phyloP scores from a whole-genome alignment of 2,888 invertebrate species.

The Acholoe squamosa region DNA sequence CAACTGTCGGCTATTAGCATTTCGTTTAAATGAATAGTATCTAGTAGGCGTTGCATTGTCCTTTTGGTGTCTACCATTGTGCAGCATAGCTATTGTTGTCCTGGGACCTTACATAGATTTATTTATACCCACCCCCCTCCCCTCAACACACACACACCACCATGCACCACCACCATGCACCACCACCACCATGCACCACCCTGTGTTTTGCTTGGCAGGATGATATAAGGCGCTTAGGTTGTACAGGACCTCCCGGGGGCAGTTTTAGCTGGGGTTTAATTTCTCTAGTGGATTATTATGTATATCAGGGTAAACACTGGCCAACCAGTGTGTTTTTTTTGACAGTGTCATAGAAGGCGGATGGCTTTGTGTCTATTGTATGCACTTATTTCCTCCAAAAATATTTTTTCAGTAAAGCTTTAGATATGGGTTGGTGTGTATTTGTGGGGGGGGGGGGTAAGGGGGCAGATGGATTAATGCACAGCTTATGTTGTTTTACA shows the following conservation, averaged over 20 bases:
- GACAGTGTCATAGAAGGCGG: not conserved
- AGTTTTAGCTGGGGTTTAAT: not conserved
- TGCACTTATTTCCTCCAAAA: not conserved
- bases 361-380: not conserved
- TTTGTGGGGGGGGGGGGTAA: no score
- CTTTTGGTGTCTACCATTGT: no score
- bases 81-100: no score
- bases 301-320: conserved; percentile 17
- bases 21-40: no score
- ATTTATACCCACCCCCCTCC: no score
- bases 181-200: not conserved
- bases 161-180: not conserved
- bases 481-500: no score
- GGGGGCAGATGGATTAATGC: no score
- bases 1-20: no score
- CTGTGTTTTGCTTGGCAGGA: not conserved
- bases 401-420: not conserved
- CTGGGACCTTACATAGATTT: no score
- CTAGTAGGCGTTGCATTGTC: no score
- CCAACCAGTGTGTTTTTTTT: not conserved
- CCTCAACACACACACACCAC: no score
- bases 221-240: not conserved
- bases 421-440: no score
- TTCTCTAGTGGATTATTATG: not conserved
- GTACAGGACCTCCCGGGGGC: not conserved